Evolutionary conservation across 2,113 vertebrate species (phyloP).

Genomic region (Campylorhamphus procurvoides): DNA sequence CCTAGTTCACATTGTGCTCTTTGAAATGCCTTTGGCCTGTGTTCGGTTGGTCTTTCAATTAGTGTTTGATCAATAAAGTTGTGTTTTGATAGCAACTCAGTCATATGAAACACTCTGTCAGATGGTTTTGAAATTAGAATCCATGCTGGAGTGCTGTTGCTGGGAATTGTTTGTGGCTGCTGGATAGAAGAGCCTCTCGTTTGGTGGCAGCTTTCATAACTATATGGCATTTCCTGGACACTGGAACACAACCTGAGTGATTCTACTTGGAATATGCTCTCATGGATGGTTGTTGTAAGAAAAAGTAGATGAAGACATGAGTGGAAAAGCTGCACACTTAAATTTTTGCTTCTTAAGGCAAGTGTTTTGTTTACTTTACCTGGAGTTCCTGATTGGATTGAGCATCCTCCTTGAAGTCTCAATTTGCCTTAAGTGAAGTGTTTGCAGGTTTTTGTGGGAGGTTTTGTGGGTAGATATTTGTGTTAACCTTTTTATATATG

Average conservation of each 20-base stretch:
- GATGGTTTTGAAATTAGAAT: not conserved
- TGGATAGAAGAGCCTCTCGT: not conserved
- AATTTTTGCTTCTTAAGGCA: not conserved
- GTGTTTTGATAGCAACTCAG: not conserved
- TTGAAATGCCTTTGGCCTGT: not conserved
- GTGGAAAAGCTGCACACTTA: not conserved
- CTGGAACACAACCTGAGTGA: not conserved
- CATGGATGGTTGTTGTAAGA: not conserved
- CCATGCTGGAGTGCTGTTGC: not conserved
- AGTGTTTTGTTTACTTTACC: not conserved
- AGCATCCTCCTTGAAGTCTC: not conserved
- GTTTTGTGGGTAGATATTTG: not conserved
- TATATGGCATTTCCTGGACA: not conserved
- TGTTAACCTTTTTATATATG: not conserved
- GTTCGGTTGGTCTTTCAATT: not conserved
- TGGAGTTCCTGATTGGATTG: not conserved
- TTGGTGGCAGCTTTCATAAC: not conserved
- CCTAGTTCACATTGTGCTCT: not conserved
- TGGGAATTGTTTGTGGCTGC: not conserved
- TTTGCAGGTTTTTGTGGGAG: not conserved
- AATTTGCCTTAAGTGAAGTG: not conserved
- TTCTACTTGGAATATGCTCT: not conserved
- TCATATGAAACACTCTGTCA: not conserved
- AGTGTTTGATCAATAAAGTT: constrained; percentile 52
- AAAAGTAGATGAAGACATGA: not conserved